phyloP scores from a whole-genome alignment of 2,888 invertebrate genomes.

The Brachynemurus nebulosus region DNA sequence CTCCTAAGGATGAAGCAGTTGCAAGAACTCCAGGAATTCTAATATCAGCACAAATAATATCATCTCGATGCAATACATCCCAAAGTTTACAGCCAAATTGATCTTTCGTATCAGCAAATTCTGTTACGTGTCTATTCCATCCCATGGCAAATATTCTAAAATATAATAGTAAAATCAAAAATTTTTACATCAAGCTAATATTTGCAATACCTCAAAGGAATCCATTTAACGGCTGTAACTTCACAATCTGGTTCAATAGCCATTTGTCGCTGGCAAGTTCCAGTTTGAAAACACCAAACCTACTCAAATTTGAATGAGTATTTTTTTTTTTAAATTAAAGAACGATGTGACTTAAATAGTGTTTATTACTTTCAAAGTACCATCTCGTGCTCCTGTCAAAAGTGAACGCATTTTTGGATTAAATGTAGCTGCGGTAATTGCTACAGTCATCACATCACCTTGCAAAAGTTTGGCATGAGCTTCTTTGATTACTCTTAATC shows the following conservation, averaged over 20 bases:
- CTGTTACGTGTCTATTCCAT: conserved; percentile 61
- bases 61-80: conserved; percentile 57
- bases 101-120: conserved; percentile 44
- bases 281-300: conserved; percentile 78
- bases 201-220: conserved; percentile 41
- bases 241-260: conserved; percentile 44
- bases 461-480: conserved; percentile 54
- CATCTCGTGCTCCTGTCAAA: conserved; percentile 65
- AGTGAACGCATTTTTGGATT: conserved; percentile 59
- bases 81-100: conserved; percentile 49
- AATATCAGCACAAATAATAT: conserved; percentile 56
- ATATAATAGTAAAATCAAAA: conserved; percentile 15
- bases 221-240: conserved; percentile 43
- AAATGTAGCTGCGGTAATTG: conserved; percentile 65
- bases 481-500: conserved; percentile 50
- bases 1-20: conserved; percentile 65
- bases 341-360: no score
- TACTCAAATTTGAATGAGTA: no score
- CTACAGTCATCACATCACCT: conserved; percentile 50
- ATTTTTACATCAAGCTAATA: conserved; percentile 25
- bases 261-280: conserved; percentile 56
- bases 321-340: no score
- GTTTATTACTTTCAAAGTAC: conserved; percentile 47
- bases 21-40: conserved; percentile 53
- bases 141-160: conserved; percentile 59